A percentile compares a stretch with the other conserved stretches of the same genome.
These are phyloP conservation scores for Blastobasis adustella DNA, from an alignment of 2,888 invertebrate genomes.

Conservation along the genomic window DNA sequence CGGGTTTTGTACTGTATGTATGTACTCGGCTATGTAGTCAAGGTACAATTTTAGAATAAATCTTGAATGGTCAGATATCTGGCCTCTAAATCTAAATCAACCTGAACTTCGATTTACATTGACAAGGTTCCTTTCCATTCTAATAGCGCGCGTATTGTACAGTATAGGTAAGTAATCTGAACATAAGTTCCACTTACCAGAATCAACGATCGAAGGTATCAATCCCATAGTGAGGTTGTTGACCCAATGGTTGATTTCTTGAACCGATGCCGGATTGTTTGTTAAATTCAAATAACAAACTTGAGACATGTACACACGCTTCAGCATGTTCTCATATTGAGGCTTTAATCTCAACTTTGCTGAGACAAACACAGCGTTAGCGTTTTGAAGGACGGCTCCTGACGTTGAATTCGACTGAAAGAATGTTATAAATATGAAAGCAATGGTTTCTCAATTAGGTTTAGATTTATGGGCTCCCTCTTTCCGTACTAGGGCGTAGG, in stretches of 20 bases:
- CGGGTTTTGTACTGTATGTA: no score
- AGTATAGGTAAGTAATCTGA: neutral
- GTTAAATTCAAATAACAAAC: slow-evolving; percentile 66
- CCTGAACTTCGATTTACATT: no score
- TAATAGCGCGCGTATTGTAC: no score
- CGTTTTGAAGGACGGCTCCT: slow-evolving; percentile 48
- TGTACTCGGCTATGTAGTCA: no score
- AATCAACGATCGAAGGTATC: slow-evolving; percentile 68
- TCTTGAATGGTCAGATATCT: no score
- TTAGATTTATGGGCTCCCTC: no score
- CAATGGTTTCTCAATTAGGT: neutral
- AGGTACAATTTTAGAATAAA: no score
- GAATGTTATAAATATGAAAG: neutral
- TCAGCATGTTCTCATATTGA: slow-evolving; percentile 55
- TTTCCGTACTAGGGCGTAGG: no score
- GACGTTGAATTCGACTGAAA: slow-evolving; percentile 39
- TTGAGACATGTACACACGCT: slow-evolving; percentile 65
- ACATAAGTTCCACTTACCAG: slow-evolving; percentile 47
- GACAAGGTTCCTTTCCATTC: no score
- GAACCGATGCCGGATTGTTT: slow-evolving; percentile 21
- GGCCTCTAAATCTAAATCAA: no score
- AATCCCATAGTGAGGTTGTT: slow-evolving; percentile 68
- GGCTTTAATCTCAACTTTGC: slow-evolving; percentile 45
- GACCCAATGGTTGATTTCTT: slow-evolving; percentile 77
- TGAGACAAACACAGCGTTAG: slow-evolving; percentile 67